These are phyloP conservation scores for Oxytorus armatus DNA, from an alignment of 2,888 invertebrate species.

Conservation along the genomic window DNA sequence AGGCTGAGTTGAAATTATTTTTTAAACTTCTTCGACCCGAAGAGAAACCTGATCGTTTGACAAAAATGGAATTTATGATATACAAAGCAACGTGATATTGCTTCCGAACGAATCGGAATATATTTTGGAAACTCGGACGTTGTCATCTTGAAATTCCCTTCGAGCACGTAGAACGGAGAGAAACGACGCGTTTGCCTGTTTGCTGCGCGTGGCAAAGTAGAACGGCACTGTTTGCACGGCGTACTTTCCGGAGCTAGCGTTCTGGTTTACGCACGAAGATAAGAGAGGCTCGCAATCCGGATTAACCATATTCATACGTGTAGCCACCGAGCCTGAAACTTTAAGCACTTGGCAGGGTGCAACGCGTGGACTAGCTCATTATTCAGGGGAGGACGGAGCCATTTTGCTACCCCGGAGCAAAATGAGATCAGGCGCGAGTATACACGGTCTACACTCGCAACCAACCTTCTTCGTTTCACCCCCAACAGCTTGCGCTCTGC, in stretches of 20 bases:
- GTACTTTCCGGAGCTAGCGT: slow-evolving; percentile 56
- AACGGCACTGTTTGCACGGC: slow-evolving; percentile 56
- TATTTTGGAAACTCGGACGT: not conserved
- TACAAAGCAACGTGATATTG: not conserved
- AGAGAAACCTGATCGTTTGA: no score
- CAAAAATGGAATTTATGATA: not conserved
- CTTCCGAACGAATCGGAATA: not conserved
- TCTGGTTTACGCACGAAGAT: slow-evolving; percentile 65
- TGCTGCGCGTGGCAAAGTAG: slow-evolving; percentile 14
- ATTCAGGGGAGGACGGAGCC: slow-evolving; percentile 53
- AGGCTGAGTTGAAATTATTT: no score
- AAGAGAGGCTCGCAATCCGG: slow-evolving; percentile 64
- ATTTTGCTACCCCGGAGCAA: slow-evolving; percentile 59
- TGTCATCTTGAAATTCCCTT: slow-evolving; percentile 3
- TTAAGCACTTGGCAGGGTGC: slow-evolving; percentile 66
- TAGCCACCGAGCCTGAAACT: slow-evolving; percentile 63
- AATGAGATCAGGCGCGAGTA: slow-evolving; percentile 65
- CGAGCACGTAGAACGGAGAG: slow-evolving; percentile 6
- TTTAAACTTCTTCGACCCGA: no score
- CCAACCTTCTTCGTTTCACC: slow-evolving; percentile 35
- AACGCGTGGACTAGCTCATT: slow-evolving; percentile 63
- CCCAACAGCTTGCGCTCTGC: not conserved
- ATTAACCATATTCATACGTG: slow-evolving; percentile 67
- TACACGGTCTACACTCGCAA: slow-evolving; percentile 33
- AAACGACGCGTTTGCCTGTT: slow-evolving; percentile 20